These are phyloP conservation scores for Ardeotis arabs DNA, from an alignment of 2,113 vertebrate species.

Conservation along the genomic window DNA sequence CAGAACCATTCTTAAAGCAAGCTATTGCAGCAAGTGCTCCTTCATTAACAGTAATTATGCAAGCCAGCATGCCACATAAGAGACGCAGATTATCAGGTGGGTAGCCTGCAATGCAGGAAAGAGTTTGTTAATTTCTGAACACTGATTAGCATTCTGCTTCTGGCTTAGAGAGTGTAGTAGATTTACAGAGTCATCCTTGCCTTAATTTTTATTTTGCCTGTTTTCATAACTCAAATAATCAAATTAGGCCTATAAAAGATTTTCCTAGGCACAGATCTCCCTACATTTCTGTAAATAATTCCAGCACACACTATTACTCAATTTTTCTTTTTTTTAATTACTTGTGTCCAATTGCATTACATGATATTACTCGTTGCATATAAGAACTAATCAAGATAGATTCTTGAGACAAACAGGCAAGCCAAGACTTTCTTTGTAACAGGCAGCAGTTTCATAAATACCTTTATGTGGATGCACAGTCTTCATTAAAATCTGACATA, in stretches of 20 bases:
- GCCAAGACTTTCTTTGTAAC: neutral
- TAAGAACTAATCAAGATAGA: neutral
- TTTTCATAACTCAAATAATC: neutral
- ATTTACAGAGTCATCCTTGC: neutral
- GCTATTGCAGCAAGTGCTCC: neutral
- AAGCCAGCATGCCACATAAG: neutral
- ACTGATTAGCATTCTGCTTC: neutral
- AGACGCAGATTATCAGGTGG: neutral
- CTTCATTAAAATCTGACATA: neutral
- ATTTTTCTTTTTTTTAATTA: neutral
- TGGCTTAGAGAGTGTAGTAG: neutral
- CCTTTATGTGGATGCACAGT: fast-evolving
- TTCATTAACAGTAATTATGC: constrained; percentile 32
- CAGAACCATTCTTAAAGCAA: neutral
- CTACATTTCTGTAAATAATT: neutral
- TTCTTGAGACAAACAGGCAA: neutral
- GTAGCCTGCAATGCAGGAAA: neutral
- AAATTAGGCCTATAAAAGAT: neutral
- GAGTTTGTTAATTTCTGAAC: constrained; percentile 3
- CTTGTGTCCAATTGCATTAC: neutral
- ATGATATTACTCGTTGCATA: neutral
- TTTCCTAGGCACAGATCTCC: neutral
- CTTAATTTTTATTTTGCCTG: constrained; percentile 1
- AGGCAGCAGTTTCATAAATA: neutral
- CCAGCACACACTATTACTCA: neutral